These are phyloP conservation scores for Orcinus orca DNA, from an alignment of 2,113 vertebrate species.

Conservation along the genomic window DNA sequence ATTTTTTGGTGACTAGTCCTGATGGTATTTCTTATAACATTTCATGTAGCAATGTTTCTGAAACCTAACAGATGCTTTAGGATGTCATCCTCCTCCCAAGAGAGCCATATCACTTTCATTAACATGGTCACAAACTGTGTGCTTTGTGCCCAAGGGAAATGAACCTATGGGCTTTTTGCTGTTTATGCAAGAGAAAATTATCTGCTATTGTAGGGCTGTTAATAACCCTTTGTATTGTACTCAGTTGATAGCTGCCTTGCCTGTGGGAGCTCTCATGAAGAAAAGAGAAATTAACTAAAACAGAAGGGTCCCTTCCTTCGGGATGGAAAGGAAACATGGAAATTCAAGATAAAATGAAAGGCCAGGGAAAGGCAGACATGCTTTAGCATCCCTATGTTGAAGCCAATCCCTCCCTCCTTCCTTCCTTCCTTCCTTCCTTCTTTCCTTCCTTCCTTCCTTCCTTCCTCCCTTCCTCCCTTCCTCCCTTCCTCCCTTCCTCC, in stretches of 20 bases:
- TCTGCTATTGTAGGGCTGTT: not conserved
- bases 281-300: not conserved
- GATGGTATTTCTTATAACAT: not conserved
- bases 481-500: not conserved
- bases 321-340: not conserved
- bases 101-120: not conserved
- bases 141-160: not conserved
- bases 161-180: not conserved
- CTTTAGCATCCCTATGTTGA: not conserved
- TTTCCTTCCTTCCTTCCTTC: not conserved
- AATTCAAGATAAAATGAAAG: not conserved
- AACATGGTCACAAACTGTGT: not conserved
- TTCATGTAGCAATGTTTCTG: not conserved
- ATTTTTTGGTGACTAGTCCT: not conserved
- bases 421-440: not conserved
- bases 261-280: not conserved
- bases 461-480: not conserved
- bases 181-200: slow-evolving; percentile 11
- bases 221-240: not conserved
- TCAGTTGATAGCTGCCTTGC: not conserved
- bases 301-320: not conserved
- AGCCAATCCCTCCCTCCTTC: not conserved
- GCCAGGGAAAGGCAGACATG: not conserved
- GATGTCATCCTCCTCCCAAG: not conserved
- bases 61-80: not conserved